phyloP scores from a whole-genome alignment of 2,113 vertebrate genomes.

The Takifugu bimaculatus region DNA sequence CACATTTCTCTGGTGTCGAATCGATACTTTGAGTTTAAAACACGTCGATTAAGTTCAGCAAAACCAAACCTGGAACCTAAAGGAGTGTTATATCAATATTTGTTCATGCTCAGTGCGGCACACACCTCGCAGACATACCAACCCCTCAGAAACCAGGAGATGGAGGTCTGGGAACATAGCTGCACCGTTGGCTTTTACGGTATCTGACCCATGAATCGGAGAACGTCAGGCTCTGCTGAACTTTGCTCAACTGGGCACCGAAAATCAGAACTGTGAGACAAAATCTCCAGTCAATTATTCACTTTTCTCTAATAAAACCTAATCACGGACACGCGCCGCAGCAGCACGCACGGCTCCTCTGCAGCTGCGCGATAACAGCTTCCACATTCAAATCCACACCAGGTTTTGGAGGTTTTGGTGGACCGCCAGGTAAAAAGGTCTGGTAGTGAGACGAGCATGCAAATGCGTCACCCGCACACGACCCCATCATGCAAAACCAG shows the following conservation, averaged over 20 bases:
- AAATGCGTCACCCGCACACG: slow-evolving; percentile 27
- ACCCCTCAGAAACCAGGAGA: slow-evolving; percentile 26
- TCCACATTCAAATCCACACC: background rate
- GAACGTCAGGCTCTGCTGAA: slow-evolving; percentile 6
- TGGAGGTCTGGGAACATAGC: slow-evolving; percentile 15
- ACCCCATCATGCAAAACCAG: slow-evolving; percentile 56
- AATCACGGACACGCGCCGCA: background rate
- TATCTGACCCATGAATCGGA: slow-evolving; percentile 9
- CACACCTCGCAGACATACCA: slow-evolving; percentile 38
- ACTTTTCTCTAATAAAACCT: background rate
- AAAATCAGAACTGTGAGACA: too few relatives aligned
- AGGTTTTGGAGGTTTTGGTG: background rate
- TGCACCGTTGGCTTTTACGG: slow-evolving; percentile 1
- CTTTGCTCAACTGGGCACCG: background rate
- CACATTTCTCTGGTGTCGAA: background rate
- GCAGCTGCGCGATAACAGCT: background rate
- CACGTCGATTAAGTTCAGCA: slow-evolving; percentile 9
- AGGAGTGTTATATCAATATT: slow-evolving; percentile 64
- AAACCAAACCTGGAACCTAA: slow-evolving; percentile 39
- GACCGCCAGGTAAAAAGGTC: background rate
- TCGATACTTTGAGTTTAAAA: slow-evolving; percentile 15
- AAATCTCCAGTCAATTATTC: background rate
- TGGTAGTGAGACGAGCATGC: slow-evolving; percentile 35
- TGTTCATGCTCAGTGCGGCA: slow-evolving; percentile 38
- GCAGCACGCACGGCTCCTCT: background rate